phyloP scores from a whole-genome alignment of 2,113 vertebrate species.

The Lucifuga dentata region DNA sequence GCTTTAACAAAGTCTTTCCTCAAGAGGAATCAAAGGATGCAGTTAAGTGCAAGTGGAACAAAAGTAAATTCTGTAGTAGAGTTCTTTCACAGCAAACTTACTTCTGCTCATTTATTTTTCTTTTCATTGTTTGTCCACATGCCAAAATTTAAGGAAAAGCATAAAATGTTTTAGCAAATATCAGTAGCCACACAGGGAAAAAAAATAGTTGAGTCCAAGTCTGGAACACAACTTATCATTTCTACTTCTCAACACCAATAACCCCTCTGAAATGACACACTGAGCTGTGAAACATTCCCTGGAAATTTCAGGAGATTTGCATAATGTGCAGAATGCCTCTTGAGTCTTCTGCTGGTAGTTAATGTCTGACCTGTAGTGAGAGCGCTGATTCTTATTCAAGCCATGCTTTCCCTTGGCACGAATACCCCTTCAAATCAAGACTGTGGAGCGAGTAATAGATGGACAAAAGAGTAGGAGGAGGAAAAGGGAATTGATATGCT shows the following conservation, averaged over 20 bases:
- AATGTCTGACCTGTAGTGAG: constrained; percentile 66
- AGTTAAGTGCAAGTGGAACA: constrained; percentile 15
- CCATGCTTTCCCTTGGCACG: constrained; percentile 49
- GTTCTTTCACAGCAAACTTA: background rate
- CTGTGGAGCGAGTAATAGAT: constrained; percentile 29
- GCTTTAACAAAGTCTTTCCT: background rate
- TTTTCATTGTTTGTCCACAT: constrained; percentile 3
- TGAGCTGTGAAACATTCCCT: constrained; percentile 29
- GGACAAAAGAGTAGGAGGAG: constrained; percentile 35
- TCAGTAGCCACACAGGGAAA: constrained; percentile 1
- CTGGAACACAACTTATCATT: constrained; percentile 29
- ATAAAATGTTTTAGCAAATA: constrained; percentile 7
- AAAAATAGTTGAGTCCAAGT: constrained; percentile 22
- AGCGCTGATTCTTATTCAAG: constrained; percentile 70
- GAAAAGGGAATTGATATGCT: constrained; percentile 34
- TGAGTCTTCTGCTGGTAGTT: constrained; percentile 53
- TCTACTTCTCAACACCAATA: constrained; percentile 14
- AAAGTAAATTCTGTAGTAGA: background rate
- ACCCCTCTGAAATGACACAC: constrained; percentile 32
- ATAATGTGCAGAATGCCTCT: constrained; percentile 46
- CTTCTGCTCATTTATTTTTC: constrained; percentile 11
- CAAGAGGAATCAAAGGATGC: constrained; percentile 16
- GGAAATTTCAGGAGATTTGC: constrained; percentile 31
- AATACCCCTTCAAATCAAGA: constrained; percentile 61
- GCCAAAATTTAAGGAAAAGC: background rate